Base-by-base conservation (phyloP, 1,140 invertebrate species). In the Heterodera carotae region DNA sequence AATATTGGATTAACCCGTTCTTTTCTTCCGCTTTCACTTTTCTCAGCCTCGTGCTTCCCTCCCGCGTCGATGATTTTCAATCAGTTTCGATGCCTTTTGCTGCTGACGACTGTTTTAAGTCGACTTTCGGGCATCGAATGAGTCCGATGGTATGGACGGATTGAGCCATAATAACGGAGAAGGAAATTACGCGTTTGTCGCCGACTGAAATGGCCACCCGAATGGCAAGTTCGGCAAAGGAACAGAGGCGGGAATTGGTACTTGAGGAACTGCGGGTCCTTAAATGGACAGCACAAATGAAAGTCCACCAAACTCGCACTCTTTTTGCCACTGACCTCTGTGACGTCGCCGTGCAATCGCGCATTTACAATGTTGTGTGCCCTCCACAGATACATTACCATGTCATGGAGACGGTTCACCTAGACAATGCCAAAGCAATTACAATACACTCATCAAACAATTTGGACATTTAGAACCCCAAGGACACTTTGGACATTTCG, bases 281-380 rank as follows among this genome's bases (percentile, higher is more conserved):
- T 39, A 56, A 74, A 27, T 25, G 31, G n/a, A n/a, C 15, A 10
- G 36, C 6, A n/a, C 31, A 12, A 22, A 22, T 2, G 25, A 62
- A 62, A 25, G 27, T 10, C 36, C n/a, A 22, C 22, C 60, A 62
- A 31, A 18, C 3, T 7, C 7, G 4, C 7, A 31, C 22, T 8
- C 60, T 62, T 25, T 18, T 62, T 62, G 18, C 4, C 4, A 6
- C 10, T 2, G 60, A 56, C 72, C 56, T 88, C 87, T 12, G 85
- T 87, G 1, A 76, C 66, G 64, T 88, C 80, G 22, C 82, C 84
- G 70, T 87, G 86, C 29, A 87, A 62, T 53, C 85, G 80, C 34
- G 84, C 83, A 75, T 87, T 87, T 33, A 87, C 85, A 43, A 87
- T 88, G 76, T 87, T 87, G 62, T 87, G 85, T 12, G 85, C 85